A percentile compares a stretch with the other conserved stretches of the same genome.
Evolutionary conservation across 2,888 invertebrate species (phyloP).

Genomic region (Cryptus armator): DNA sequence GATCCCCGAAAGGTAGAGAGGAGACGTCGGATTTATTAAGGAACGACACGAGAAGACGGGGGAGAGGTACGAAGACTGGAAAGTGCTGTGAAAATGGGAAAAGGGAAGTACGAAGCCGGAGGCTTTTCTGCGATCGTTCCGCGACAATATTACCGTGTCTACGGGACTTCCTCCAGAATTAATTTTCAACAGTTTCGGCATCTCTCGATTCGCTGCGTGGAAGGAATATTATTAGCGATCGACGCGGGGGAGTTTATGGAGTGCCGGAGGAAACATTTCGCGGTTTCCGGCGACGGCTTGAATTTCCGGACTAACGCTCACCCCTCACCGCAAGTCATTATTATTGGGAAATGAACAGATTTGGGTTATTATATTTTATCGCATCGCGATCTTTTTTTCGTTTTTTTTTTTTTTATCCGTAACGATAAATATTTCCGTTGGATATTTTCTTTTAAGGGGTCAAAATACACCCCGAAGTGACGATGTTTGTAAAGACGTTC

Average conservation of each 20-base stretch:
- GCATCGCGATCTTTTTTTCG: no score
- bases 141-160: conserved; percentile 56
- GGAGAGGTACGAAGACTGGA: neutral
- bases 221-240: neutral
- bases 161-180: conserved; percentile 56
- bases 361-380: neutral
- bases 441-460: no score
- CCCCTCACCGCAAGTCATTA: neutral
- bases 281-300: conserved; percentile 29
- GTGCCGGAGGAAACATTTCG: conserved; percentile 47
- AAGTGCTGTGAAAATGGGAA: neutral
- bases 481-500: no score
- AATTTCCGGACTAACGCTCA: conserved; percentile 27
- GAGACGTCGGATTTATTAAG: neutral
- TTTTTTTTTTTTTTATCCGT: neutral
- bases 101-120: neutral
- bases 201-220: neutral
- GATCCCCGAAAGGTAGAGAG: neutral
- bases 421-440: neutral
- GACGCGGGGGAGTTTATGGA: neutral
- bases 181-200: conserved; percentile 25
- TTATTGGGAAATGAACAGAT: neutral
- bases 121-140: neutral
- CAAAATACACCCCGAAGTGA: no score
- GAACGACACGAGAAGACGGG: neutral